A percentile compares a stretch with the other conserved stretches of the same genome.
phyloP scores from a whole-genome alignment of 2,797 vertebrate species.

The Crenichthys baileyi region DNA sequence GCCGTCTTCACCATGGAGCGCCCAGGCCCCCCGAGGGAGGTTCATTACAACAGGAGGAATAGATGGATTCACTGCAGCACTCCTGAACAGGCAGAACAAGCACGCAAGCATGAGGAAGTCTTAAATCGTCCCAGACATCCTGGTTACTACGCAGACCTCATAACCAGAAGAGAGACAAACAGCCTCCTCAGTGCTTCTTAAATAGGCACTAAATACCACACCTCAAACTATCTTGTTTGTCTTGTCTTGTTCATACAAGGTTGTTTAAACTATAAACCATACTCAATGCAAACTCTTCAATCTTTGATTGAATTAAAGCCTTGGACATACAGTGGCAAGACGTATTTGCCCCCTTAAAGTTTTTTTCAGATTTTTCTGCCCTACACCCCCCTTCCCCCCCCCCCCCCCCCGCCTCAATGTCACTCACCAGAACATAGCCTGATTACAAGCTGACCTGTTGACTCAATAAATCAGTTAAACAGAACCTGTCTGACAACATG shows the following conservation, averaged over 20 bases:
- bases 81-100: conserved; percentile 46
- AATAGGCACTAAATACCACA: conserved; percentile 47
- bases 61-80: conserved; percentile 61
- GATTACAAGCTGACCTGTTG: neutral
- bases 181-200: conserved; percentile 51
- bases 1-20: conserved; percentile 60
- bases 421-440: neutral
- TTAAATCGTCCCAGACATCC: conserved; percentile 68
- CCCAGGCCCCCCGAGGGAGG: conserved; percentile 48
- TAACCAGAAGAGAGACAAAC: conserved; percentile 58
- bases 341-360: neutral
- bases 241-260: conserved; percentile 21
- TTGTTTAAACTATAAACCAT: conserved; percentile 37
- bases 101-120: conserved; percentile 58
- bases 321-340: neutral
- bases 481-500: neutral
- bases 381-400: no score
- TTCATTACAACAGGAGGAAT: conserved; percentile 60
- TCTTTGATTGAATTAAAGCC: conserved; percentile 6
- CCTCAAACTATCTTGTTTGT: conserved; percentile 41
- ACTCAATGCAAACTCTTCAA: conserved; percentile 6
- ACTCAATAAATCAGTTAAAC: neutral
- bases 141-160: conserved; percentile 45
- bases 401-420: neutral
- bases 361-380: neutral